Evolutionary conservation across 2,113 vertebrate genomes (phyloP).

Genomic region (Halichoeres trimaculatus): DNA sequence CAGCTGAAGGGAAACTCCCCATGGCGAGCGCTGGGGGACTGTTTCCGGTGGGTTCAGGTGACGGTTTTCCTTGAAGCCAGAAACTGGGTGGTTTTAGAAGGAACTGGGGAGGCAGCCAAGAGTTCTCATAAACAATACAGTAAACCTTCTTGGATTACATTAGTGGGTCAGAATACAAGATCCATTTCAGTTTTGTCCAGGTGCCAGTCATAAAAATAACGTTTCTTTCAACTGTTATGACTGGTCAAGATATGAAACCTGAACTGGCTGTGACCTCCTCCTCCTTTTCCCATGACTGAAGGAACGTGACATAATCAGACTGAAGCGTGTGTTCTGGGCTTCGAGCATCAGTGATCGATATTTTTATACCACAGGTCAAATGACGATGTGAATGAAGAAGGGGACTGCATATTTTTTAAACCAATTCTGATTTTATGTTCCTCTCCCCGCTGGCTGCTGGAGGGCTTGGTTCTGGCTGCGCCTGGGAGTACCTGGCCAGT

Average conservation of each 20-base stretch:
- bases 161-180: neutral
- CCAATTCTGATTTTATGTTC: no score
- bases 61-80: neutral
- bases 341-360: neutral
- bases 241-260: neutral
- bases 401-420: no score
- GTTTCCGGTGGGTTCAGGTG: constrained; percentile 20
- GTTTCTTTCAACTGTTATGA: neutral
- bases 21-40: constrained; percentile 5
- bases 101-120: neutral
- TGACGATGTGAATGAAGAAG: neutral
- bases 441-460: no score
- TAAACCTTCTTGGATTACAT: neutral
- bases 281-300: neutral
- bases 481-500: no score
- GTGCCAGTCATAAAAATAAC: neutral
- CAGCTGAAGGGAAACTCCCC: constrained; percentile 27
- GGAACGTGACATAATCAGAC: constrained; percentile 1
- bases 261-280: neutral
- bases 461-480: no score
- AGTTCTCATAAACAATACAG: neutral
- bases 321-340: neutral
- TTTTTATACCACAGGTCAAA: neutral
- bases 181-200: neutral
- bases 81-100: constrained; percentile 12